Evolutionary conservation across 2,888 invertebrate genomes (phyloP).

Genomic region (Callyntrura guangdongensis): DNA sequence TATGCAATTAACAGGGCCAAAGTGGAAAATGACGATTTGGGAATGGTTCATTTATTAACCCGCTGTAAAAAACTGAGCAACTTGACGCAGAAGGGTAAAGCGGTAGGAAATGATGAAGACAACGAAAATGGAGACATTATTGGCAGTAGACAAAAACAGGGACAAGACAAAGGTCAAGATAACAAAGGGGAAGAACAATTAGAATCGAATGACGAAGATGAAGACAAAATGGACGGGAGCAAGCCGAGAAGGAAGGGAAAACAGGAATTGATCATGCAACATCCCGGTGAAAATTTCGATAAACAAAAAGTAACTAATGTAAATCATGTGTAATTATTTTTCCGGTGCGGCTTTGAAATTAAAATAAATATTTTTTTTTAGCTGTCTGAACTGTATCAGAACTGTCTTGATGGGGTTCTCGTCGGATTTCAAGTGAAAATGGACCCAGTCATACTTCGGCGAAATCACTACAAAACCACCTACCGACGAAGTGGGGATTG

Average conservation of each 20-base stretch:
- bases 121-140: not conserved
- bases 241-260: not conserved
- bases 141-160: not conserved
- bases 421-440: slow-evolving; percentile 51
- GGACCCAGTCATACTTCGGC: not conserved
- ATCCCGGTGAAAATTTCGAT: not conserved
- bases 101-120: not conserved
- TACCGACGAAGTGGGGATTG: slow-evolving; percentile 35
- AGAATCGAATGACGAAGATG: not conserved
- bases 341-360: too few species aligned
- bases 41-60: slow-evolving; percentile 8
- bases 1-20: slow-evolving; percentile 7
- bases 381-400: slow-evolving; percentile 7
- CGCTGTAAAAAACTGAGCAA: slow-evolving; percentile 21
- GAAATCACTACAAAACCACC: not conserved
- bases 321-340: too few species aligned
- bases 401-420: not conserved
- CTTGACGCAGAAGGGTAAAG: not conserved
- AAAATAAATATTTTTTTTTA: too few species aligned
- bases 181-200: not conserved
- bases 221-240: not conserved
- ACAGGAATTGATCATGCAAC: not conserved
- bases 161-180: not conserved
- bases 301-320: not conserved
- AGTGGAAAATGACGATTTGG: slow-evolving; percentile 37